These are phyloP conservation scores for Parnassius apollo DNA, from an alignment of 2,888 invertebrate genomes.

Conservation along the genomic window DNA sequence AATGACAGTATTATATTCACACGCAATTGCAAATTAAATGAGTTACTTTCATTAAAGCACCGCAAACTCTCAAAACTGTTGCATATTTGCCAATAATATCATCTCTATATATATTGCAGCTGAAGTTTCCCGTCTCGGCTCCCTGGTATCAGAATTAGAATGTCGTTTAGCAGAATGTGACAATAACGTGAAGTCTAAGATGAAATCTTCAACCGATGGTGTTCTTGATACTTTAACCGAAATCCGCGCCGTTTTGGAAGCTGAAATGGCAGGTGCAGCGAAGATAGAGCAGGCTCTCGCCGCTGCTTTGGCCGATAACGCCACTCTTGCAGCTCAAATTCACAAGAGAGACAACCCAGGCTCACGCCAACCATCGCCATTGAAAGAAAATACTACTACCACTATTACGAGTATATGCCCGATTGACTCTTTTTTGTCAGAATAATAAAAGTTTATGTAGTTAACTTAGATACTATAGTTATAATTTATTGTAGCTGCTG, in stretches of 20 bases:
- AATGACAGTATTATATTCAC: too few relatives aligned
- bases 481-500: too few relatives aligned
- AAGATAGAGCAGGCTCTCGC: slow-evolving; percentile 60
- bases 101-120: slow-evolving; percentile 41
- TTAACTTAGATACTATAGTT: too few relatives aligned
- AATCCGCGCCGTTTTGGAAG: slow-evolving; percentile 54
- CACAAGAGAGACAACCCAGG: slow-evolving; percentile 45
- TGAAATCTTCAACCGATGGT: slow-evolving; percentile 32
- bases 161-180: slow-evolving; percentile 37
- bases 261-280: slow-evolving; percentile 56
- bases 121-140: slow-evolving; percentile 57
- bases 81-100: too few relatives aligned
- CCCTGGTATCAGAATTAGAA: slow-evolving; percentile 54
- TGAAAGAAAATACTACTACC: slow-evolving; percentile 31
- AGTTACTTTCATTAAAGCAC: too few relatives aligned
- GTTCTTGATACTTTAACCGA: slow-evolving; percentile 51
- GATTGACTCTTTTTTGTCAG: slow-evolving; percentile 67
- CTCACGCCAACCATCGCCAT: slow-evolving; percentile 32
- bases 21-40: too few relatives aligned
- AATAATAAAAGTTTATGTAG: slow-evolving; percentile 39
- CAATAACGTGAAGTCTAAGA: slow-evolving; percentile 31
- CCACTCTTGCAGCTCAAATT: slow-evolving; percentile 50
- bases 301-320: slow-evolving; percentile 62
- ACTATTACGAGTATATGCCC: slow-evolving; percentile 49
- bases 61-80: too few relatives aligned